Evolutionary conservation across 2,888 invertebrate species (phyloP).

Genomic region (Arrhopalites spinosus): DNA sequence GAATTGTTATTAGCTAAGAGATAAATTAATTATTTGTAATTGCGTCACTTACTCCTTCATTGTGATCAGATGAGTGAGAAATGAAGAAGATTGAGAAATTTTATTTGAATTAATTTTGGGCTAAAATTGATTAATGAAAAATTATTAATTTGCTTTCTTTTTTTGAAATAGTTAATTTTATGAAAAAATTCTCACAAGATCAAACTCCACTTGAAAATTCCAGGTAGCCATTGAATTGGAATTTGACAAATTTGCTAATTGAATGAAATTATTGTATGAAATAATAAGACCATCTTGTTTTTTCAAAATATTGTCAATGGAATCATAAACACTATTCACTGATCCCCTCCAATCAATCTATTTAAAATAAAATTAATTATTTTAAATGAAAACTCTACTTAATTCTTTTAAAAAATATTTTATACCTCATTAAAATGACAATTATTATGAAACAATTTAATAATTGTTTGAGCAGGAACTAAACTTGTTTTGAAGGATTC

Average conservation of each 20-base stretch:
- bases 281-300: neutral
- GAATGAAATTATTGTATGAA: neutral
- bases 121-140: neutral
- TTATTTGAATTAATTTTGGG: neutral
- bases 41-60: neutral
- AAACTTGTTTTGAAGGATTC: too few relatives aligned
- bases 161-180: neutral
- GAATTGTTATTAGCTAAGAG: neutral
- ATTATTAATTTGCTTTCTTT: too few relatives aligned
- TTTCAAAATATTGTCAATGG: neutral
- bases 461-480: neutral
- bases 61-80: too few relatives aligned
- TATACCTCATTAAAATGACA: too few relatives aligned
- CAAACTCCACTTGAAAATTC: conserved; percentile 11
- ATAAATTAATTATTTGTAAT: too few relatives aligned
- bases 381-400: too few relatives aligned
- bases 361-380: too few relatives aligned
- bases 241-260: neutral
- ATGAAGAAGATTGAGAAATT: neutral
- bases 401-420: too few relatives aligned
- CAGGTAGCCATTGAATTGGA: neutral
- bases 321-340: conserved; percentile 18
- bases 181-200: neutral
- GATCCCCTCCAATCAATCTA: conserved; percentile 25
- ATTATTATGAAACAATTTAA: too few relatives aligned